phyloP scores from a whole-genome alignment of 92 coral and sea anemone genomes.

The Meandrina meandrites region DNA sequence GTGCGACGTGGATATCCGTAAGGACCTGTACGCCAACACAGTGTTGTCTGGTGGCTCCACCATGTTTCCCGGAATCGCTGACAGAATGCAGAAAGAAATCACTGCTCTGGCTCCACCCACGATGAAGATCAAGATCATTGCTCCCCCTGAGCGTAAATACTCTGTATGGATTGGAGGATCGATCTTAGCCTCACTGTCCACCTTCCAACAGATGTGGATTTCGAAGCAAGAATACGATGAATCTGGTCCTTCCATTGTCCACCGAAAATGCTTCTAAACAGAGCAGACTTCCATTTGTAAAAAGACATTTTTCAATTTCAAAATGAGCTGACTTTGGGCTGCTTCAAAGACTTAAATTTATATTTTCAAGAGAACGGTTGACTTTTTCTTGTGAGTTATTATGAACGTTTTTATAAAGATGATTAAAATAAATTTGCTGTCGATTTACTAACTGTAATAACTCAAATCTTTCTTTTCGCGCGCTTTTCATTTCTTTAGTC shows the following conservation, averaged over 20 bases:
- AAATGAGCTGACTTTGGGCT: conserved; percentile 5
- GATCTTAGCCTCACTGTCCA: conserved; percentile 90
- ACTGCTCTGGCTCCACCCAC: conserved; percentile 92
- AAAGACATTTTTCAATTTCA: background rate
- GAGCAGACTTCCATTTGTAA: background rate
- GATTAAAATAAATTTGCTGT: conserved; percentile 8
- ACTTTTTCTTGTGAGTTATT: background rate
- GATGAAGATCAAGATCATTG: conserved; percentile 96
- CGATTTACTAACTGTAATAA: background rate
- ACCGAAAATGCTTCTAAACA: conserved; percentile 60
- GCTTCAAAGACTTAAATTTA: background rate
- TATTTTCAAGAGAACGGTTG: background rate
- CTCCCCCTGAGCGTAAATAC: conserved; percentile 95
- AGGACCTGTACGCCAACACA: conserved; percentile 90
- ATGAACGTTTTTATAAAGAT: conserved; percentile 10
- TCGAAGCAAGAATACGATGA: conserved; percentile 94
- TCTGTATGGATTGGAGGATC: conserved; percentile 97
- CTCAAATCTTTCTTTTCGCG: background rate
- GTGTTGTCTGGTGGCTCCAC: conserved; percentile 97
- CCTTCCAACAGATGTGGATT: conserved; percentile 99
- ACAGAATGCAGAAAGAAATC: conserved; percentile 90
- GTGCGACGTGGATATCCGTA: conserved; percentile 90
- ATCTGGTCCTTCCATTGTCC: conserved; percentile 89
- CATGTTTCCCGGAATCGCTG: conserved; percentile 97
- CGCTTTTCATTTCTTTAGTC: background rate